A percentile compares a stretch with the other conserved stretches of the same genome.
Conservation (phyloP, 2,113 vertebrate genomes). For the Cyanoramphus novaezelandiae region DNA sequence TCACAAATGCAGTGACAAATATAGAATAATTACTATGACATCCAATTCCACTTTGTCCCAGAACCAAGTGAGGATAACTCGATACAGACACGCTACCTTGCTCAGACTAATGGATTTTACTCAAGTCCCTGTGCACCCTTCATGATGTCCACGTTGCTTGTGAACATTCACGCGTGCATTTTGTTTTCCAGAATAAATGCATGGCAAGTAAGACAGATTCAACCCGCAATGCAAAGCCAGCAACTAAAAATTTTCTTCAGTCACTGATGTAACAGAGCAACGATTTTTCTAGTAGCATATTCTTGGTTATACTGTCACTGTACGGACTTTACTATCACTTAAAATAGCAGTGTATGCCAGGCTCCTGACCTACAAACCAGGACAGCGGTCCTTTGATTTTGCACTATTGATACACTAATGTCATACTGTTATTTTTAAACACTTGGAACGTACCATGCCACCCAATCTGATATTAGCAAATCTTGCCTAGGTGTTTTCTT, state of each 20-base stretch:
- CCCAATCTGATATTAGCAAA: not conserved
- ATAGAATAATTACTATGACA: not conserved
- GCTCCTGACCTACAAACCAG: conserved; percentile 26
- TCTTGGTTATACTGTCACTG: not conserved
- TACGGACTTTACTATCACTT: not conserved
- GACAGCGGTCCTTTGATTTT: conserved; percentile 32
- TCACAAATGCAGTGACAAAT: not conserved
- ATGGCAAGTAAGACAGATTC: not conserved
- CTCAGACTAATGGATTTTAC: not conserved
- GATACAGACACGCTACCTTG: not conserved
- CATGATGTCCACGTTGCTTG: not conserved
- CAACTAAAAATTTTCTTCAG: not conserved
- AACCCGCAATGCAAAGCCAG: not conserved
- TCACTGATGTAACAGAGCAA: not conserved
- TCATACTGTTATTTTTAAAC: conserved; percentile 61
- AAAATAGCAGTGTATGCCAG: conserved; percentile 33
- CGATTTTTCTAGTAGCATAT: not conserved
- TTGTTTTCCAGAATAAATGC: not conserved
- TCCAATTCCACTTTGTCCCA: not conserved
- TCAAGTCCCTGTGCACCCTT: not conserved
- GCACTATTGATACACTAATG: conserved; percentile 10
- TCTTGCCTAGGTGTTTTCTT: not conserved
- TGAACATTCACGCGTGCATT: not conserved
- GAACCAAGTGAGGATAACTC: not conserved
- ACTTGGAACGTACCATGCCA: not conserved